Evolutionary conservation across 2,113 vertebrate species (phyloP), one percentile per base, ranked within the genome.

Genomic region (Caranx ignobilis): DNA sequence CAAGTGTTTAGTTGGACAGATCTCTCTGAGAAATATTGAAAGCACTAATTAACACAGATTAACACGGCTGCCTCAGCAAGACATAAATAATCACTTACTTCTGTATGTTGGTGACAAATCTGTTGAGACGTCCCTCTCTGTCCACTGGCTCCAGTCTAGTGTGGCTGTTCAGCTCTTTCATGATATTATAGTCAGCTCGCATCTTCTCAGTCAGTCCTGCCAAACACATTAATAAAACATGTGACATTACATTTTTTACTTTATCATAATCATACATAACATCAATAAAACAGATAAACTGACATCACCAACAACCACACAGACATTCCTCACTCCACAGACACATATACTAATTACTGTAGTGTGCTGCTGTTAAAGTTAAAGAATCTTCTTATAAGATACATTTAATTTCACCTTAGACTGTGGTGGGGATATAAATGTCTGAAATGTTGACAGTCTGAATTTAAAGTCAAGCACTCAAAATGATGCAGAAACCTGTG

Each of bases 151-250:
- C 87, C 64, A 99, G 90, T 75, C 95, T 94, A 0, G 98, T 99
- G 72, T 99, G 96, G 2, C n/a, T 2, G 1, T 93, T 89, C 77
- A 99, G 77, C 79, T 98, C 97, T 32, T 94, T 99, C 98, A 99
- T 99, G 83, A 98, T 95, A 1, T 37, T 95, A 82, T 95, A 97
- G 85, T 99, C 97, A 1, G 31, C 90, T 2, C 97, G 95, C 96
- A 99, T 99, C 88, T 95, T 98, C 55, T 98, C 96, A 0, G 97
- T 99, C 67, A 99, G 82, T 3, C 98, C 98, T 99, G 89, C 37
- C 31, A 56, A 75, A 87, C 15, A 75, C 1, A 62, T 18, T 2
- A 0, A 12, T 2, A 13, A 61, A 12, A 2, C 11, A n/a, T n/a
- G 26, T 26, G 26, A 26, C 26, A 26, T 26, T 26, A 59, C 19